These are phyloP conservation scores for Sphaeramia orbicularis DNA, from an alignment of 2,797 vertebrate species.

Conservation along the genomic window DNA sequence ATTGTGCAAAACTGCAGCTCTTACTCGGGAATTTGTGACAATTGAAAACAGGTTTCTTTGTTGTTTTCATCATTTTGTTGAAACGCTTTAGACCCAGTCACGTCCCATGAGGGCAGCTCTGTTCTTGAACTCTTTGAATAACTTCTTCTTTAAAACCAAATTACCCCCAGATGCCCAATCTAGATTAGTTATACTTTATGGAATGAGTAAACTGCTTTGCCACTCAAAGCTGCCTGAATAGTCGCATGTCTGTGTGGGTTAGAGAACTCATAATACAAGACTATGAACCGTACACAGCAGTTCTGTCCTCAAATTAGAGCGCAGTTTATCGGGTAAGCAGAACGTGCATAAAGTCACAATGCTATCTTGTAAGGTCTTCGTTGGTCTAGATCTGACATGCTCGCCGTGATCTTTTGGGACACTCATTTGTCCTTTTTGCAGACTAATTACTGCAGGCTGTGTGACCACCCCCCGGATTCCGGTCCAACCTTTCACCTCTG, in stretches of 20 bases:
- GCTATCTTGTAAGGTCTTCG: slow-evolving; percentile 55
- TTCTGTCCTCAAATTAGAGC: slow-evolving; percentile 3
- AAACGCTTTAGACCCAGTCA: slow-evolving; percentile 49
- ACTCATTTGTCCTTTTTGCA: slow-evolving; percentile 74
- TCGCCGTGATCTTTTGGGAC: slow-evolving; percentile 44
- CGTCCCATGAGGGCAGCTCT: slow-evolving; percentile 61
- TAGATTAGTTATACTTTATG: slow-evolving; percentile 48
- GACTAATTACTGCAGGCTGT: slow-evolving; percentile 79
- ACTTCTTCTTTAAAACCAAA: slow-evolving; percentile 61
- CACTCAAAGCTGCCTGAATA: slow-evolving; percentile 22
- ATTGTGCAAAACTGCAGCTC: slow-evolving; percentile 29
- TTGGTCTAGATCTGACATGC: slow-evolving; percentile 47
- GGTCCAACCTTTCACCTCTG: slow-evolving; percentile 83
- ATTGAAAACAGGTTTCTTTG: slow-evolving; percentile 62
- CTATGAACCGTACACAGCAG: not conserved
- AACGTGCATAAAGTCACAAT: slow-evolving; percentile 35
- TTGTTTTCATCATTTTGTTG: slow-evolving; percentile 57
- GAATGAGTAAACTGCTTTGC: slow-evolving; percentile 45
- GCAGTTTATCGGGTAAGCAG: slow-evolving; percentile 34
- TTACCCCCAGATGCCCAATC: slow-evolving; percentile 66
- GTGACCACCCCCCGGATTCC: slow-evolving; percentile 70
- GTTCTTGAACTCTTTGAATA: slow-evolving; percentile 47
- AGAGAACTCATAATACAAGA: slow-evolving; percentile 29
- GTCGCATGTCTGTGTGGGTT: slow-evolving; percentile 26
- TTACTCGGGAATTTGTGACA: slow-evolving; percentile 34